Evolutionary conservation across 2,797 vertebrate species (phyloP).

Genomic region (Florisuga fusca): DNA sequence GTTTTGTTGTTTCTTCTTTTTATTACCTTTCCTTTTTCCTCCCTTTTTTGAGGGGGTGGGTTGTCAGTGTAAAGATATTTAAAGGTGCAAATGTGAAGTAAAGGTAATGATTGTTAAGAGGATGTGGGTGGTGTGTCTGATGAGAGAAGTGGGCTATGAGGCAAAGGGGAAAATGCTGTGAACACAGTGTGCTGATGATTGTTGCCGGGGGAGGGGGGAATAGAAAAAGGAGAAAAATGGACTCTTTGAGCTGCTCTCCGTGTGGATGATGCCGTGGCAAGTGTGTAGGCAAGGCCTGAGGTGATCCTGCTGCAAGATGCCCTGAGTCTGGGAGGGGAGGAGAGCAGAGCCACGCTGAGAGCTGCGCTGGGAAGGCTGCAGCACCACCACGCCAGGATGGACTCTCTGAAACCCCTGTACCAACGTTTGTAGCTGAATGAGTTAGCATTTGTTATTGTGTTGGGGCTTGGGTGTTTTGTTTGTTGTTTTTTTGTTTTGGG

Average conservation of each 20-base stretch:
- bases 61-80: slow-evolving; percentile 62
- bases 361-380: slow-evolving; percentile 66
- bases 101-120: slow-evolving; percentile 52
- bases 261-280: slow-evolving; percentile 10
- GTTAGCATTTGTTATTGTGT: slow-evolving; percentile 79
- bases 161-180: background rate
- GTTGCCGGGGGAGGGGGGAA: background rate
- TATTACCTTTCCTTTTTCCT: background rate
- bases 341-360: background rate
- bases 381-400: slow-evolving; percentile 43
- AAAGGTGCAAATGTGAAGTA: slow-evolving; percentile 54
- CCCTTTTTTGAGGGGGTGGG: background rate
- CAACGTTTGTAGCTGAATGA: slow-evolving; percentile 74
- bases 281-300: background rate
- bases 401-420: slow-evolving; percentile 68
- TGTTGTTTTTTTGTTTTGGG: too few relatives aligned
- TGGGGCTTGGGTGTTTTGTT: background rate
- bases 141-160: slow-evolving; percentile 38
- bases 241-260: slow-evolving; percentile 59
- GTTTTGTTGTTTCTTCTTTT: background rate
- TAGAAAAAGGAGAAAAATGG: slow-evolving; percentile 37
- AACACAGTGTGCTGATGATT: slow-evolving; percentile 4
- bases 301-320: background rate
- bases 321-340: background rate
- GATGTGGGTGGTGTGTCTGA: slow-evolving; percentile 69